Conservation (phyloP, 2,888 invertebrate genomes). For the Aproaerema taeniolella region DNA sequence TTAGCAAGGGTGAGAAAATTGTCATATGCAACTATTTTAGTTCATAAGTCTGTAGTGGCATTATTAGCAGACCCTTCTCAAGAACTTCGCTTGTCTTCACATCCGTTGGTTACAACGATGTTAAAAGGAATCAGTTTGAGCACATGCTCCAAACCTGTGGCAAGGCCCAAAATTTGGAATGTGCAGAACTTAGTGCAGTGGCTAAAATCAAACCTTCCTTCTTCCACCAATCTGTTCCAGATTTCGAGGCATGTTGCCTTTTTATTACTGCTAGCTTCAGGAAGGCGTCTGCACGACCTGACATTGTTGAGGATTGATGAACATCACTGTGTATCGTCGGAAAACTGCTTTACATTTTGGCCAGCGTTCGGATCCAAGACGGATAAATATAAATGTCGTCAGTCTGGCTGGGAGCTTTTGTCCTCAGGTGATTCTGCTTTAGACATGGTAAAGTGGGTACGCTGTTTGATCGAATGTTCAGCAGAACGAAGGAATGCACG, state of each 20-base stretch:
- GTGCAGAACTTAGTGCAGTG: conserved; percentile 7
- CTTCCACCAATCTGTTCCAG: too few species aligned
- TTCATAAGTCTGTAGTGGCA: conserved; percentile 2
- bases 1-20: conserved; percentile 2
- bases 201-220: conserved; percentile 6
- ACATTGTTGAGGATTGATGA: too few species aligned
- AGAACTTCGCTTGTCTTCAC: neutral
- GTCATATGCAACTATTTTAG: conserved; percentile 3
- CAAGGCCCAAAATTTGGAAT: conserved; percentile 9
- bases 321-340: conserved; percentile 2
- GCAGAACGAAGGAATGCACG: too few species aligned
- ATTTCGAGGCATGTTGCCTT: too few species aligned
- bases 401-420: conserved; percentile 9
- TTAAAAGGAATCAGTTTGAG: neutral
- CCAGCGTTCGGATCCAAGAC: conserved; percentile 12
- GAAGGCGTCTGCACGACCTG: too few species aligned
- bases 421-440: conserved; percentile 4
- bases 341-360: conserved; percentile 9
- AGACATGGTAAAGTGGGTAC: conserved; percentile 4
- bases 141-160: neutral
- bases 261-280: too few species aligned
- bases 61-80: neutral
- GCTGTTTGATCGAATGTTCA: conserved; percentile 7
- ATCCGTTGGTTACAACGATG: neutral
- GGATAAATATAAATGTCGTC: conserved; percentile 5